Evolutionary conservation across 2,797 vertebrate genomes (phyloP), one percentile per base, ranked within the genome.

Genomic region (Acanthurus leucopareius): DNA sequence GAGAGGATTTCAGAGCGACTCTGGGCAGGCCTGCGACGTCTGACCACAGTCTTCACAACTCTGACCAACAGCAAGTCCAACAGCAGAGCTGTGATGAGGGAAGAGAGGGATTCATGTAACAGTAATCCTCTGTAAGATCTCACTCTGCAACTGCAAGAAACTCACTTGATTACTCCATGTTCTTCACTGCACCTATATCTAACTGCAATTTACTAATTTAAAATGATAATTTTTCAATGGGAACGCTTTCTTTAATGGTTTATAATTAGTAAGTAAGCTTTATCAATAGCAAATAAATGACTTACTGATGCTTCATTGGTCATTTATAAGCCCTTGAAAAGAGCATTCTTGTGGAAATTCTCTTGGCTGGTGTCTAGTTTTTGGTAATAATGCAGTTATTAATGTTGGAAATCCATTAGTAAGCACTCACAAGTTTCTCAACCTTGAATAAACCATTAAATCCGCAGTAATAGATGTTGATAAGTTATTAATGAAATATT

Each of bases 1-100:
- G 96, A 90, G 48, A 98, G 95, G 96, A 98, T 96, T 90, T 98
- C 97, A 65, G 97, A 97, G 83, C 96, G 96, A 91, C 96, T 97
- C 92, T 97, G 96, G 1, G 93, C 81, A 0, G 97, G 97, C 10
- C 94, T 94, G 0, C 93, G 96, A 58, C 97, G 94, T 79, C 89
- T 95, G 69, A 98, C 96, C 7, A 97, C 63, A 25, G 94, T 96
- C 91, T 98, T 98, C 75, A 97, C 94, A 32, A 93, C 75, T 0
- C 95, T 89, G 79, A 98, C 97, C 85, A 97, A 82, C 82, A 96
- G 73, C 22, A 98, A 82, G 87, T 98, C 97, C 92, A 98, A 73
- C 69, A 98, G 78, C 82, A 98, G 72, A 0, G 97, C 97, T 97
- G 92, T 19, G 80, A 45, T 58, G 28, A 47, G 5, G 32, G 45